Conservation (phyloP, 2,888 invertebrate genomes). For the Acronicta alni region DNA sequence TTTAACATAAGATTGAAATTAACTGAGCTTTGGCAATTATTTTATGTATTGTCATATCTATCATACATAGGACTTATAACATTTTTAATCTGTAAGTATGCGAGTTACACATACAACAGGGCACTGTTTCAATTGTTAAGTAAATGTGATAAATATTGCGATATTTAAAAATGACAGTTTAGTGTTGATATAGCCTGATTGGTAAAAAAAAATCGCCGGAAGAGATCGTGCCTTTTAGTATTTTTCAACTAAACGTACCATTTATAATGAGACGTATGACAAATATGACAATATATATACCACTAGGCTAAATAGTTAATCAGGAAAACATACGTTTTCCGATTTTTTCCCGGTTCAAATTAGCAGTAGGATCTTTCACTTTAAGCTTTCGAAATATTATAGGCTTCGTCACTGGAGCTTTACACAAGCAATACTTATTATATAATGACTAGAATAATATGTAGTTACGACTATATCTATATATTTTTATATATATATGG, state of each 20-base stretch:
- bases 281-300: background rate
- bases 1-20: conserved; percentile 7
- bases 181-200: background rate
- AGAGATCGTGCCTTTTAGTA: background rate
- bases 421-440: conserved; percentile 28
- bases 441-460: conserved; percentile 20
- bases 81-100: background rate
- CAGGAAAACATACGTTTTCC: too few species aligned
- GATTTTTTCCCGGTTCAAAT: too few species aligned
- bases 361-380: too few species aligned
- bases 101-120: too few species aligned
- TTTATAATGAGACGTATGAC: background rate
- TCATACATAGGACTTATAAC: background rate
- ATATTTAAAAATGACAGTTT: background rate
- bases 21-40: background rate
- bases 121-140: too few species aligned
- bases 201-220: too few species aligned
- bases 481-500: conserved; percentile 38
- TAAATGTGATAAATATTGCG: too few species aligned
- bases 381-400: too few species aligned
- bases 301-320: too few species aligned
- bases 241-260: too few species aligned
- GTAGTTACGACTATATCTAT: conserved; percentile 31
- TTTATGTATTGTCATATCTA: conserved; percentile 22
- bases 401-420: background rate